Evolutionary conservation across 2,888 invertebrate genomes (phyloP).

Genomic region (Apamea monoglypha): DNA sequence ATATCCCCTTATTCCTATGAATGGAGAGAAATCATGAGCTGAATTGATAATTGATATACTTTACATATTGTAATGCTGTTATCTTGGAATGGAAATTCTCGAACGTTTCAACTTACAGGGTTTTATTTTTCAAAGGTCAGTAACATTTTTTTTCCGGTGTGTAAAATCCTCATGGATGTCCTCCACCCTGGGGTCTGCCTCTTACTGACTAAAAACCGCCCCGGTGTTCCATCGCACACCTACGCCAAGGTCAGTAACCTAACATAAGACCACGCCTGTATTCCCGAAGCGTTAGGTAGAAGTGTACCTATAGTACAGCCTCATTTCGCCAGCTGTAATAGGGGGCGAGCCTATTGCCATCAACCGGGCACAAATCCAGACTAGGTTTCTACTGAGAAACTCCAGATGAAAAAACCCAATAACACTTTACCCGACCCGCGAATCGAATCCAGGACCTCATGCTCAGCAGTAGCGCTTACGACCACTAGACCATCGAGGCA

Average conservation of each 20-base stretch:
- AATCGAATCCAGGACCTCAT: not conserved
- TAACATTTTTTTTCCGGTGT: not conserved
- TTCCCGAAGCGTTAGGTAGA: not conserved
- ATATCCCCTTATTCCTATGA: slow-evolving; percentile 2
- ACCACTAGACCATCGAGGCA: not conserved
- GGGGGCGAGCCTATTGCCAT: not conserved
- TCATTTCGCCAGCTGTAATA: not conserved
- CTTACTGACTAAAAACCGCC: too few species aligned
- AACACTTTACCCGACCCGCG: not conserved
- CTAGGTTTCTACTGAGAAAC: too few species aligned
- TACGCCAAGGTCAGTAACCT: not conserved
- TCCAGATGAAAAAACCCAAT: too few species aligned
- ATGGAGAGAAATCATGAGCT: slow-evolving; percentile 13
- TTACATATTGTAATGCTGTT: slow-evolving; percentile 42
- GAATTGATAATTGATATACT: slow-evolving; percentile 51
- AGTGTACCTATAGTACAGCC: not conserved
- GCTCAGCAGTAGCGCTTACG: not conserved
- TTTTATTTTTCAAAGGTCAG: not conserved
- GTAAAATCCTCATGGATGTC: too few species aligned
- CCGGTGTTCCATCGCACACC: too few species aligned
- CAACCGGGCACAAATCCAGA: too few species aligned
- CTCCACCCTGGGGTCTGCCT: too few species aligned
- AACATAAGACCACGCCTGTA: not conserved
- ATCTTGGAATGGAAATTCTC: slow-evolving; percentile 29
- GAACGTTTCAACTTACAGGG: not conserved